These are phyloP conservation scores for Dendrolimus pini DNA, from an alignment of 2,888 invertebrate genomes.

Conservation along the genomic window DNA sequence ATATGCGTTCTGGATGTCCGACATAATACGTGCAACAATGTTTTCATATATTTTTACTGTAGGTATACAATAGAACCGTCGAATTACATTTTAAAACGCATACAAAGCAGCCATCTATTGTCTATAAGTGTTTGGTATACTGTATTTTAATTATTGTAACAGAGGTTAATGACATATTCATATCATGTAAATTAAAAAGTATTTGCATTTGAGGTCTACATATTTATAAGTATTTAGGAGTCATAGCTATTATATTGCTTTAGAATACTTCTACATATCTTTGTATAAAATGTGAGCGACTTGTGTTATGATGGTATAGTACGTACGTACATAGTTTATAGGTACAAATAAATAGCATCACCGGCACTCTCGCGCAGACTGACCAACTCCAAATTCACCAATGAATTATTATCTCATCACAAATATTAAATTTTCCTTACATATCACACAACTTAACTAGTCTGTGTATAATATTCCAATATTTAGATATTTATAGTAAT, in stretches of 20 bases:
- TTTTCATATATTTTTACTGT: background rate
- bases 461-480: too few relatives aligned
- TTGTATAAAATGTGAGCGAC: constrained; percentile 61
- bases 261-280: constrained; percentile 76
- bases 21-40: background rate
- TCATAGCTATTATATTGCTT: constrained; percentile 74
- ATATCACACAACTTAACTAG: too few relatives aligned
- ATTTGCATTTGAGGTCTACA: constrained; percentile 77
- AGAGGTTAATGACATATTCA: constrained; percentile 75
- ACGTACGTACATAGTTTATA: constrained; percentile 28
- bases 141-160: constrained; percentile 52
- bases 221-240: constrained; percentile 71
- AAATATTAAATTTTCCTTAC: too few relatives aligned
- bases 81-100: constrained; percentile 20
- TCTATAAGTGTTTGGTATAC: constrained; percentile 52
- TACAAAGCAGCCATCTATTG: constrained; percentile 36
- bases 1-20: background rate
- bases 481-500: too few relatives aligned
- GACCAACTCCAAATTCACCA: constrained; percentile 24
- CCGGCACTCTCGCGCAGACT: constrained; percentile 52
- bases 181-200: constrained; percentile 76
- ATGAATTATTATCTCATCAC: constrained; percentile 1
- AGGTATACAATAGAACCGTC: constrained; percentile 10
- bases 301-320: constrained; percentile 40
- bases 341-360: constrained; percentile 32